These are phyloP conservation scores for Colletes gigas DNA, from an alignment of 1,140 invertebrate genomes.

Conservation along the genomic window DNA sequence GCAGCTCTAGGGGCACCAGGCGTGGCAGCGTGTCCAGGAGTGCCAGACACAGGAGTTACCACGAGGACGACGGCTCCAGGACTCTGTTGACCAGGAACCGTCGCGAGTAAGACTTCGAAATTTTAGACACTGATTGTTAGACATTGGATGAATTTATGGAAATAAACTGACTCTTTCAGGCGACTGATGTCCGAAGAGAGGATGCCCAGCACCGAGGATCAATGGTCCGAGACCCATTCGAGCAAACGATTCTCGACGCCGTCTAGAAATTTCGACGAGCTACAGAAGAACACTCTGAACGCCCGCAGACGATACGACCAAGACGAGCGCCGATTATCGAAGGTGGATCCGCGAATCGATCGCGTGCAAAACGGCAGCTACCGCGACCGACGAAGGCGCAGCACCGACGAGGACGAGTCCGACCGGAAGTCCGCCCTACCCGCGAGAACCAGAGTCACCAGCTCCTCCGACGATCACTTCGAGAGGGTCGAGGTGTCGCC, in stretches of 20 bases:
- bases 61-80: slow-evolving; percentile 70
- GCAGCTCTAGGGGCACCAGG: slow-evolving; percentile 75
- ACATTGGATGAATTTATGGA: too few relatives aligned
- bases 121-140: background rate
- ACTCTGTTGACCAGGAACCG: slow-evolving; percentile 61
- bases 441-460: slow-evolving; percentile 66
- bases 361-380: slow-evolving; percentile 49
- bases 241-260: slow-evolving; percentile 55
- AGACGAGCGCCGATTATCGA: slow-evolving; percentile 40
- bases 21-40: slow-evolving; percentile 66
- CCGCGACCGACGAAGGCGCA: slow-evolving; percentile 61
- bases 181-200: slow-evolving; percentile 74
- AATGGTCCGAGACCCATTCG: slow-evolving; percentile 69
- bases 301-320: slow-evolving; percentile 52
- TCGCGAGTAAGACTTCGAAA: slow-evolving; percentile 66
- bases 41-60: slow-evolving; percentile 66
- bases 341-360: slow-evolving; percentile 34
- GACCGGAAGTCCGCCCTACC: slow-evolving; percentile 60
- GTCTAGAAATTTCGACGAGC: slow-evolving; percentile 52
- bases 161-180: slow-evolving; percentile 48
- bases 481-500: slow-evolving; percentile 63
- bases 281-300: slow-evolving; percentile 46
- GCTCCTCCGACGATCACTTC: slow-evolving; percentile 75
- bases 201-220: slow-evolving; percentile 69
- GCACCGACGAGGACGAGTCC: slow-evolving; percentile 72